Conservation (phyloP, 2,888 invertebrate species). For the Folsomia manolachei region DNA sequence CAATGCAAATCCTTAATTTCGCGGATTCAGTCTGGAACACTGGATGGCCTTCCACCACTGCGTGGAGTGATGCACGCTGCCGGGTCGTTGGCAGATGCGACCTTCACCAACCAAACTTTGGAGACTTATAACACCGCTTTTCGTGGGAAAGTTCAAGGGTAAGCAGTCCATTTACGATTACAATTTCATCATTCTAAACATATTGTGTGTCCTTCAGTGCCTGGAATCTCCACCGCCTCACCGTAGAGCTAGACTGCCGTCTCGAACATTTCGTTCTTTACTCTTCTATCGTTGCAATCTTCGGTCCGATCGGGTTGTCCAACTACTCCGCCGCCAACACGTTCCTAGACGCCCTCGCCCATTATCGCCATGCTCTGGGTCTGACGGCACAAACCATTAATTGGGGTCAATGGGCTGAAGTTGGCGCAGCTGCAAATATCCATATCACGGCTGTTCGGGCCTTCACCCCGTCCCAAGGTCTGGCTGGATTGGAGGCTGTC, state of each 20-base stretch:
- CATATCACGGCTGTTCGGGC: constrained; percentile 21
- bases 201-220: no score
- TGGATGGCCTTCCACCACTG: constrained; percentile 22
- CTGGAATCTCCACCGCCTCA: constrained; percentile 34
- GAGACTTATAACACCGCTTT: constrained; percentile 28
- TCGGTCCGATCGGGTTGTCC: constrained; percentile 31
- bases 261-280: constrained; percentile 36
- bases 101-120: constrained; percentile 29
- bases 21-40: constrained; percentile 17
- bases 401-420: constrained; percentile 40
- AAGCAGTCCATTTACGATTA: no score
- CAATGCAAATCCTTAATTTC: constrained; percentile 29
- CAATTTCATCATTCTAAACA: no score
- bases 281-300: constrained; percentile 29
- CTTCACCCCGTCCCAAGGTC: constrained; percentile 24
- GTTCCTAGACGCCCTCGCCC: constrained; percentile 32
- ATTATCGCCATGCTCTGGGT: constrained; percentile 29
- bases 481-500: constrained; percentile 17
- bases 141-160: constrained; percentile 36
- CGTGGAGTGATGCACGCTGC: constrained; percentile 36
- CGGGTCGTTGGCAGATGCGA: constrained; percentile 28
- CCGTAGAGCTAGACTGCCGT: constrained; percentile 7
- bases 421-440: constrained; percentile 24
- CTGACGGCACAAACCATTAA: constrained; percentile 29
- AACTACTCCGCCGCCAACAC: constrained; percentile 34